Evolutionary conservation across 2,113 vertebrate genomes (phyloP).

Genomic region (Pungitius pungitius): DNA sequence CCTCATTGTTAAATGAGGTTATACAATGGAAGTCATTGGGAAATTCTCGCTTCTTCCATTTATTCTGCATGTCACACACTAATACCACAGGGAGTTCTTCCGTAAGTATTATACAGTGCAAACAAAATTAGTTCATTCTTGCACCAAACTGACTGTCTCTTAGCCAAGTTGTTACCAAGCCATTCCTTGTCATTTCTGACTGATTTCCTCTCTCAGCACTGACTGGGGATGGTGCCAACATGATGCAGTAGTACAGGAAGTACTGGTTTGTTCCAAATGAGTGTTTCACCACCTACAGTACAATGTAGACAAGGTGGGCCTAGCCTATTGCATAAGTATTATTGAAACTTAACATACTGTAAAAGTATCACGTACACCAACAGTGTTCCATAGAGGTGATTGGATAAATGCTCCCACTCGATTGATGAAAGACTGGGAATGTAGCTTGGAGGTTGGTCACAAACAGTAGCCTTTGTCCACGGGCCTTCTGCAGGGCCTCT

Average conservation of each 20-base stretch:
- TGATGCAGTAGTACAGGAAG: constrained; percentile 9
- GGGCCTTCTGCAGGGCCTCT: too few species aligned
- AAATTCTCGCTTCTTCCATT: constrained; percentile 62
- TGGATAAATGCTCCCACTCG: neutral
- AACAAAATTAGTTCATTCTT: constrained; percentile 49
- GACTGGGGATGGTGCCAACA: constrained; percentile 13
- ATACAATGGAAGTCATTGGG: constrained; percentile 62
- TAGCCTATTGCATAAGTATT: neutral
- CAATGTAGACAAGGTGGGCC: neutral
- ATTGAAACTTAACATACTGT: neutral
- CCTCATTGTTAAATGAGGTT: constrained; percentile 69
- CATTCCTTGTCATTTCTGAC: constrained; percentile 44
- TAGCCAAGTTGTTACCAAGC: constrained; percentile 29
- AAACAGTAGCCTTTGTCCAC: too few species aligned
- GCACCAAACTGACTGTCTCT: constrained; percentile 26
- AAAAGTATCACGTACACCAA: neutral
- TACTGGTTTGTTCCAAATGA: constrained; percentile 14
- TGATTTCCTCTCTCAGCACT: constrained; percentile 20
- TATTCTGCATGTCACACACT: constrained; percentile 59
- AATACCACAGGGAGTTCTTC: constrained; percentile 54
- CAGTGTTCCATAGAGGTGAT: neutral
- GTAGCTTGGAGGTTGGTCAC: too few species aligned
- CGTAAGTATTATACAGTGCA: constrained; percentile 34
- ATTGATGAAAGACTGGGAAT: too few species aligned
- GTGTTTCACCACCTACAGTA: neutral